Percentiles rank a stretch among this genome's conserved stretches.
These are phyloP conservation scores for Sibirionetta formosa DNA, from an alignment of 2,797 vertebrate genomes.

Conservation along the genomic window DNA sequence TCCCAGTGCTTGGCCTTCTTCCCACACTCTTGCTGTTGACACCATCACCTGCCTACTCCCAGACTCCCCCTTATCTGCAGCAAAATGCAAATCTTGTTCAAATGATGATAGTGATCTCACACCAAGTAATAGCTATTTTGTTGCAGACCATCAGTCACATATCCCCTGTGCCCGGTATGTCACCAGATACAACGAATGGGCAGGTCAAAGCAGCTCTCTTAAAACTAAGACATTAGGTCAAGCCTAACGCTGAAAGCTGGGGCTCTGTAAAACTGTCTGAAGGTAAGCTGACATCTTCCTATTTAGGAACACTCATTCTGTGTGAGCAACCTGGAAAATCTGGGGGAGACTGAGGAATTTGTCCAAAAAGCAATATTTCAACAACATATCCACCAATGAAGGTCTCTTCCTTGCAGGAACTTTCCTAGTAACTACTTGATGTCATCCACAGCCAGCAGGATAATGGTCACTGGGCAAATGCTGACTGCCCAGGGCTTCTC, in stretches of 20 bases:
- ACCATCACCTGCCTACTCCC: conserved; percentile 10
- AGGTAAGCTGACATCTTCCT: not conserved
- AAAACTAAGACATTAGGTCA: not conserved
- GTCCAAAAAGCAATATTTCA: not conserved
- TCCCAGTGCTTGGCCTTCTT: conserved; percentile 16
- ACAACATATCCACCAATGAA: not conserved
- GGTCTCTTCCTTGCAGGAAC: not conserved
- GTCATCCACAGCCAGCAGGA: not conserved
- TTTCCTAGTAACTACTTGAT: not conserved
- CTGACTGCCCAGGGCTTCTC: not conserved
- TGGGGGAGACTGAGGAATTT: not conserved
- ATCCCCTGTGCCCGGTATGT: conserved; percentile 18
- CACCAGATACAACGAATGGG: not conserved
- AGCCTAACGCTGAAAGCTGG: not conserved
- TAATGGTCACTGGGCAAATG: not conserved
- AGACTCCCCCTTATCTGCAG: conserved; percentile 42
- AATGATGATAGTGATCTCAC: conserved; percentile 39
- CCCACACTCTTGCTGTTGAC: conserved; percentile 21
- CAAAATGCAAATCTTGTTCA: conserved; percentile 66
- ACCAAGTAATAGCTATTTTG: conserved; percentile 51
- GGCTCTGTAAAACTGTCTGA: not conserved
- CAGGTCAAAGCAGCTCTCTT: conserved; percentile 34
- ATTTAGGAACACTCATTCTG: not conserved
- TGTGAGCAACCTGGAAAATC: not conserved
- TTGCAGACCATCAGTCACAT: conserved; percentile 57